Evolutionary conservation across 2,113 vertebrate species (phyloP).

Genomic region (Pterocles orientalis): DNA sequence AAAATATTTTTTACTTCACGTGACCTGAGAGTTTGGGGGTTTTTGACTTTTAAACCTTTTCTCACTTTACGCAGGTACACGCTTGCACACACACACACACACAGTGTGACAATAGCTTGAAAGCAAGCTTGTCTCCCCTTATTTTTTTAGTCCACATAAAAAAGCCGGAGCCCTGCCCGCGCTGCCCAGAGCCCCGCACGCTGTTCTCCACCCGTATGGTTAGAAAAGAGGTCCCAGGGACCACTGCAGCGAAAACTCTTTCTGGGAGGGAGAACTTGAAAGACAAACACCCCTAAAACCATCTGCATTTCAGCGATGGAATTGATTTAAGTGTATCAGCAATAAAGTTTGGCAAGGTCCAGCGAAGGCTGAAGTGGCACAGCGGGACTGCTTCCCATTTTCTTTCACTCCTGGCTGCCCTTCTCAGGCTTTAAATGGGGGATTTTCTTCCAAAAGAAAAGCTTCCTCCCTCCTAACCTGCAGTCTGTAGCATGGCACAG

Average conservation of each 20-base stretch:
- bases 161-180: background rate
- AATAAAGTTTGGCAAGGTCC: background rate
- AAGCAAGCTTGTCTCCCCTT: background rate
- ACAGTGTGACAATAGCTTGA: background rate
- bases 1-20: background rate
- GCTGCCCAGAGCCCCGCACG: no score
- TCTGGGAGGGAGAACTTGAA: background rate
- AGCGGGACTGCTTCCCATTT: background rate
- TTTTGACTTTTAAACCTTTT: background rate
- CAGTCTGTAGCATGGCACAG: rapidly evolving
- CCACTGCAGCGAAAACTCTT: background rate
- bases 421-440: background rate
- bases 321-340: background rate
- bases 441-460: background rate
- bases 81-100: rapidly evolving
- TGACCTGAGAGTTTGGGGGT: background rate
- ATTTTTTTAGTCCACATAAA: background rate
- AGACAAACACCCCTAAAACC: background rate
- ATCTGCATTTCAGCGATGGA: background rate
- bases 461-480: background rate
- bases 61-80: background rate
- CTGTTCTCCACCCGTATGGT: no score
- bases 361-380: background rate
- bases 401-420: background rate
- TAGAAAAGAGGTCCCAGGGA: background rate